Percentiles rank a stretch among this genome's conserved stretches.
Evolutionary conservation across 2,888 invertebrate species (phyloP).

Genomic region (Metacarcinus magister): DNA sequence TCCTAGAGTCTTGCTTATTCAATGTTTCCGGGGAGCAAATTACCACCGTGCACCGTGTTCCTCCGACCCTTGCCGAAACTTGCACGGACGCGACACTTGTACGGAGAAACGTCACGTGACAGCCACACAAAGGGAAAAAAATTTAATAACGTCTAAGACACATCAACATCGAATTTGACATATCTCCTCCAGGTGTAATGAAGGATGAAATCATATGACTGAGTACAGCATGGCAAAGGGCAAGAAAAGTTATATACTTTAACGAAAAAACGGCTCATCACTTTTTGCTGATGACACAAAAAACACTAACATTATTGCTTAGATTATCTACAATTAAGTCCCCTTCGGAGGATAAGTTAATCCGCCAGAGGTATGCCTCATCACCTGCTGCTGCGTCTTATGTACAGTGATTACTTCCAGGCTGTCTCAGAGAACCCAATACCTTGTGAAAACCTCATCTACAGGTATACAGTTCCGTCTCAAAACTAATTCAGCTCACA

Average conservation of each 20-base stretch:
- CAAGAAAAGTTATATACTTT: neutral
- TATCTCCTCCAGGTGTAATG: neutral
- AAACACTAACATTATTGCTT: neutral
- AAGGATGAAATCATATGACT: neutral
- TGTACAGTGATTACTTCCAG: neutral
- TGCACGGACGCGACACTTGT: slow-evolving; percentile 31
- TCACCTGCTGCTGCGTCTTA: neutral
- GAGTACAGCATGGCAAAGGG: neutral
- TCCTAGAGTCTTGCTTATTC: slow-evolving; percentile 26
- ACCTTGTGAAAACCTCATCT: neutral
- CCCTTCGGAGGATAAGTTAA: neutral
- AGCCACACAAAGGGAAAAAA: neutral
- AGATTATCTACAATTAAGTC: neutral
- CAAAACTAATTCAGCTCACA: neutral
- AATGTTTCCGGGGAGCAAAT: slow-evolving; percentile 42
- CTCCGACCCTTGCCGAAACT: neutral
- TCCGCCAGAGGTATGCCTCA: neutral
- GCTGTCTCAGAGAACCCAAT: neutral
- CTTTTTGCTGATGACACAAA: neutral
- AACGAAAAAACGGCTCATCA: neutral
- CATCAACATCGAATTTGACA: neutral
- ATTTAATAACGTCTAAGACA: neutral
- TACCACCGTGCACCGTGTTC: neutral
- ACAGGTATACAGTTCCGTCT: neutral
- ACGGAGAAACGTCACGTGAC: neutral